Evolutionary conservation across 2,797 vertebrate species (phyloP).

Genomic region (Crax fasciolata): DNA sequence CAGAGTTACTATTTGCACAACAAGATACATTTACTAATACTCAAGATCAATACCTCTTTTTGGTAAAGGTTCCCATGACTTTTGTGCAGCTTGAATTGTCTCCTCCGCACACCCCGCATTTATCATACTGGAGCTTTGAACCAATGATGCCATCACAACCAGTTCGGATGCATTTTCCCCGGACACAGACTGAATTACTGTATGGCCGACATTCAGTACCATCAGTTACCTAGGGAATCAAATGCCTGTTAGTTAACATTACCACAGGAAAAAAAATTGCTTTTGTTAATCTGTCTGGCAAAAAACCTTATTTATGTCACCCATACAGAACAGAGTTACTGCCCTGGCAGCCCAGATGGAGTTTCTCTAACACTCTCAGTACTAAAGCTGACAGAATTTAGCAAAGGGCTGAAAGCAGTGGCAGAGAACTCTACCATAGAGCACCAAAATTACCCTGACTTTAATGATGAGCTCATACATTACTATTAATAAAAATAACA

Average conservation of each 20-base stretch:
- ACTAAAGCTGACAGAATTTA: neutral
- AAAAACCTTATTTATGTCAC: neutral
- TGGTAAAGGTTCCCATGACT: slow-evolving; percentile 94
- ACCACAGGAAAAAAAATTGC: neutral
- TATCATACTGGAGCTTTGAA: slow-evolving; percentile 96
- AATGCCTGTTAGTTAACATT: neutral
- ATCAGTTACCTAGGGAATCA: slow-evolving; percentile 81
- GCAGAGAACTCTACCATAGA: neutral
- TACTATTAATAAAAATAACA: neutral
- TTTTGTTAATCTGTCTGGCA: neutral
- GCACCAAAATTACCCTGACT: neutral
- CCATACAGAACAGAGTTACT: neutral
- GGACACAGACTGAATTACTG: slow-evolving; percentile 95
- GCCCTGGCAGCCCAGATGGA: neutral
- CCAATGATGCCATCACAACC: slow-evolving; percentile 97
- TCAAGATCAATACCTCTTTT: slow-evolving; percentile 88
- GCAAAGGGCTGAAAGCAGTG: neutral
- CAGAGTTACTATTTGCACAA: neutral
- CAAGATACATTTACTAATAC: neutral
- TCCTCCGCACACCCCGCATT: slow-evolving; percentile 95
- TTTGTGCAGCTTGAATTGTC: slow-evolving; percentile 94
- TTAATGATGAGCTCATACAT: neutral
- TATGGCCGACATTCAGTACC: slow-evolving; percentile 94
- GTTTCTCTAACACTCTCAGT: neutral
- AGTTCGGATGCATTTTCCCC: slow-evolving; percentile 93